Conservation (phyloP, 2,113 vertebrate genomes). For the Clarias gariepinus region DNA sequence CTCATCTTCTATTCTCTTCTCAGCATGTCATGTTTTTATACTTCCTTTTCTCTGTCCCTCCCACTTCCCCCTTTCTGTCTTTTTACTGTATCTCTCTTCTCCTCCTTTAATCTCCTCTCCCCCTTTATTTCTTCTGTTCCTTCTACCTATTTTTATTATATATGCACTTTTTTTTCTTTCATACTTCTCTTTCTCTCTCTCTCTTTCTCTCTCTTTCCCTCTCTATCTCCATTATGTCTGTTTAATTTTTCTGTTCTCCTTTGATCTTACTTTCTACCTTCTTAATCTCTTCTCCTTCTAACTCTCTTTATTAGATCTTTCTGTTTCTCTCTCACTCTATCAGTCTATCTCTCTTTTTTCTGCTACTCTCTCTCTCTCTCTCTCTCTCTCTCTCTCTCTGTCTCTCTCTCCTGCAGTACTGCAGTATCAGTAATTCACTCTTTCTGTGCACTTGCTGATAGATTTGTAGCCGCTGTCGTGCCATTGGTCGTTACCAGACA, state of each 20-base stretch:
- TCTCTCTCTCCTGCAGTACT: slow-evolving; percentile 47
- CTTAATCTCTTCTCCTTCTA: no score
- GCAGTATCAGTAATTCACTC: slow-evolving; percentile 54
- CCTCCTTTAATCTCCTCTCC: neutral
- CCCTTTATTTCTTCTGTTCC: neutral
- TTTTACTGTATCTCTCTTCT: neutral
- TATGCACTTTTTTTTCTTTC: neutral
- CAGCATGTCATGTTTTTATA: neutral
- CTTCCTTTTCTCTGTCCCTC: neutral
- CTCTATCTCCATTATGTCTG: neutral
- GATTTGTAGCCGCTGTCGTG: slow-evolving; percentile 56
- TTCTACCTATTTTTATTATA: neutral
- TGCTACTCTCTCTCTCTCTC: slow-evolving; percentile 4
- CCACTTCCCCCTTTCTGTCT: neutral
- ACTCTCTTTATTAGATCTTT: neutral
- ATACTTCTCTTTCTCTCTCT: neutral
- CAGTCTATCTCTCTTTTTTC: slow-evolving; percentile 21
- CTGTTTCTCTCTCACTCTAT: neutral
- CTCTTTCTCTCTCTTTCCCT: neutral
- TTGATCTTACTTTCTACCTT: neutral
- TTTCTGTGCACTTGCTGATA: slow-evolving; percentile 37
- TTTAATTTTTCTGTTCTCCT: neutral
- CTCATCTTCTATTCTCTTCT: neutral
- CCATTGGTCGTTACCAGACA: slow-evolving; percentile 57
- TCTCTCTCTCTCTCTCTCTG: slow-evolving; percentile 7